phyloP scores from a whole-genome alignment of 64 coral and sea anemone species.

The Pocillopora damicornis region DNA sequence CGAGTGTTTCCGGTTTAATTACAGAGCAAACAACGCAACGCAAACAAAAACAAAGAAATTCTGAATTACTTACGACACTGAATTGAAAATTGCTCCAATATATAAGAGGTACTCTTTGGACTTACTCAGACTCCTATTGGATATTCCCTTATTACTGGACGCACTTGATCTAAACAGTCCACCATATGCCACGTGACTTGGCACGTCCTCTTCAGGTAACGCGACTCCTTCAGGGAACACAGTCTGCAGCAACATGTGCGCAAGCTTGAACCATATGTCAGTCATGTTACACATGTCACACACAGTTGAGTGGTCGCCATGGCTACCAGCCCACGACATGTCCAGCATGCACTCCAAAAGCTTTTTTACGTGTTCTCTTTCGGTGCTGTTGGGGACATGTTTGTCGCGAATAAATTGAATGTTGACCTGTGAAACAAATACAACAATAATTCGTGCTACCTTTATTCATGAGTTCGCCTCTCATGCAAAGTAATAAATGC shows the following conservation, averaged over 20 bases:
- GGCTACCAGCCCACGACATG: conserved; percentile 67
- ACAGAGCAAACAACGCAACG: too few species aligned
- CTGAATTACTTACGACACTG: background rate
- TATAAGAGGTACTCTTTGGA: background rate
- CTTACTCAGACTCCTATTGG: conserved; percentile 62
- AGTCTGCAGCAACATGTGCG: conserved; percentile 70
- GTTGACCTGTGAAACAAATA: conserved; percentile 39
- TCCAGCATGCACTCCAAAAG: conserved; percentile 91
- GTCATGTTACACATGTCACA: conserved; percentile 89
- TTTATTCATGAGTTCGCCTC: background rate
- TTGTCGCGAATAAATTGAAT: conserved; percentile 71
- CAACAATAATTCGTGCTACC: background rate
- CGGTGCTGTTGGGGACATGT: conserved; percentile 63
- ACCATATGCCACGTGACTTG: conserved; percentile 48
- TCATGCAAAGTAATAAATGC: too few species aligned
- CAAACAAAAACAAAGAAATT: background rate
- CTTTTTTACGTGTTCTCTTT: conserved; percentile 84
- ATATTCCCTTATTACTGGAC: conserved; percentile 60
- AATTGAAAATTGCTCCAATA: too few species aligned
- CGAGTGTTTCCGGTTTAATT: too few species aligned
- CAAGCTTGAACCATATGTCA: conserved; percentile 89
- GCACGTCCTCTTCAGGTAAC: conserved; percentile 44
- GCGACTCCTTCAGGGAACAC: conserved; percentile 66
- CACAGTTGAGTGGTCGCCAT: conserved; percentile 73
- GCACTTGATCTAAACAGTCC: conserved; percentile 42